Evolutionary conservation across 2,888 invertebrate genomes (phyloP), one percentile per base, ranked within the genome.

Genomic region (Odontocolon sp.): DNA sequence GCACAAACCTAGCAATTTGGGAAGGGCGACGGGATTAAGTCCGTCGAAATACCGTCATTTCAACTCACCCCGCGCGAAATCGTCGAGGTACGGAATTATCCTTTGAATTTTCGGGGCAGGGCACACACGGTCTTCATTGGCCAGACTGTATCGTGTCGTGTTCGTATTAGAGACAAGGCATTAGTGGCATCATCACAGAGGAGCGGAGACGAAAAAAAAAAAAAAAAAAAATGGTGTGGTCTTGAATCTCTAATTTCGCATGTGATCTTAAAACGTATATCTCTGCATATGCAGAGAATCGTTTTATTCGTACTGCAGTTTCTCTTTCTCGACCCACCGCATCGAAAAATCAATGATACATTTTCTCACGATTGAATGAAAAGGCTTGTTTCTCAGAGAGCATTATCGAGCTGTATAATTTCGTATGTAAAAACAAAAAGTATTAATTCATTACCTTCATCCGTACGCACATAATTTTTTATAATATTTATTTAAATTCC

Each of bases 11-110:
- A 78, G 83, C 67, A 85, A 87, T 87, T 87, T 79, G 80, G 75
- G 76, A 81, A 83, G 85, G 87, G 81, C 83, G 87, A 85, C 84
- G 84, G 79, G 82, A 85, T 87, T 85, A 85, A 87, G 83, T 87
- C 81, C 82, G 81, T 80, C 81, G 80, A 81, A 81, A 84, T 83
- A 85, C 86, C 83, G 83, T 87, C 82, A 87, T 87, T 87, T 82
- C 40, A 47, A 50, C 33, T 64, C 71, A 42, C 64, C 42, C 23
- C 52, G 31, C 18, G 50, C 36, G 26, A 76, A 76, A 76, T 66
- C 59, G 66, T 66, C 42, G 21, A 26, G 31, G 52, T 66, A 64
- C 26, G 52, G 56, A 76, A 78, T 78, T 68, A 76, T 72, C 63
- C n/a, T 63, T 36, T 56, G 71, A 68, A 77, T 59, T 68, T 68